phyloP scores from a whole-genome alignment of 2,888 invertebrate genomes.

The Agrochola lychnidis region DNA sequence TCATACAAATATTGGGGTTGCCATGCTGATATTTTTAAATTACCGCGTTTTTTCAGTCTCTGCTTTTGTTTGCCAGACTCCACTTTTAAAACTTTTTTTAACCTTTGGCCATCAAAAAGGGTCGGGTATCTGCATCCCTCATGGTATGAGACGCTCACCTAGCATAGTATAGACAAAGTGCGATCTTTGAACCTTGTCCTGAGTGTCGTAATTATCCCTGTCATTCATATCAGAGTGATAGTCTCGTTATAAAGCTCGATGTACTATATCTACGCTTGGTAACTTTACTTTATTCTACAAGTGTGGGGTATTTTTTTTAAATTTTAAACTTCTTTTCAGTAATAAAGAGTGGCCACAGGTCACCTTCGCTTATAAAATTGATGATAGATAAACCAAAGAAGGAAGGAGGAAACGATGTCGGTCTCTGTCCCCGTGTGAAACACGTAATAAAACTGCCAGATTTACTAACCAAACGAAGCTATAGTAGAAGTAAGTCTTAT shows the following conservation, averaged over 20 bases:
- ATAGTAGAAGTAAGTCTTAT: slow-evolving; percentile 8
- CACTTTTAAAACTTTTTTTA: background rate
- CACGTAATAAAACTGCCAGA: background rate
- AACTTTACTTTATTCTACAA: too few relatives aligned
- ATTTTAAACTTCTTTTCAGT: slow-evolving; percentile 25
- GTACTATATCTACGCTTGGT: too few relatives aligned
- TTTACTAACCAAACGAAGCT: background rate
- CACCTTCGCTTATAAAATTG: slow-evolving; percentile 44
- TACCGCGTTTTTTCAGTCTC: too few relatives aligned
- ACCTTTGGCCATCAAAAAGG: slow-evolving; percentile 41
- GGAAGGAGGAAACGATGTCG: background rate
- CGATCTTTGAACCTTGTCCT: too few relatives aligned
- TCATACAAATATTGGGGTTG: too few relatives aligned
- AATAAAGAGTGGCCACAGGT: slow-evolving; percentile 22
- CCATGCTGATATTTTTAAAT: too few relatives aligned
- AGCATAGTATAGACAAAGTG: too few relatives aligned
- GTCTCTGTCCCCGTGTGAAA: background rate
- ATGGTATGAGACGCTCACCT: background rate
- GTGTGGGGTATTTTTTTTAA: too few relatives aligned
- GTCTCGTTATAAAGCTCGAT: too few relatives aligned
- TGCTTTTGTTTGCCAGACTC: too few relatives aligned
- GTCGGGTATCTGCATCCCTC: slow-evolving; percentile 43
- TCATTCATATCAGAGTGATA: too few relatives aligned
- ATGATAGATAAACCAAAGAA: slow-evolving; percentile 49
- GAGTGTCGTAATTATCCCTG: too few relatives aligned